phyloP scores from a whole-genome alignment of 1,140 invertebrate genomes.

The Nephila pilipes region DNA sequence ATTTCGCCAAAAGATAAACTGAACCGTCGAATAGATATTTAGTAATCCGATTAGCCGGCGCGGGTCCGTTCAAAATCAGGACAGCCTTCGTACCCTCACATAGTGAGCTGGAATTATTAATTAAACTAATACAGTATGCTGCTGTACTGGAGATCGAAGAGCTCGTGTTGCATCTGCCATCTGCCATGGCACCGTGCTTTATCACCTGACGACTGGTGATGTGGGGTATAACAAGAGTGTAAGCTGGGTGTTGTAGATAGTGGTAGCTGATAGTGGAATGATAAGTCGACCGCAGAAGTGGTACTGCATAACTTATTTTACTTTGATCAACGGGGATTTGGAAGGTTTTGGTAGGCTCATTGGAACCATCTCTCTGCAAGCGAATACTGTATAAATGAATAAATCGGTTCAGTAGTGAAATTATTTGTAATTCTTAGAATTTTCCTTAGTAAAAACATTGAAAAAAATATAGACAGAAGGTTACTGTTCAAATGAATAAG shows the following conservation, averaged over 20 bases:
- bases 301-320: no score
- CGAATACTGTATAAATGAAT: no score
- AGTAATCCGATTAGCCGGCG: constrained; percentile 55
- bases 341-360: no score
- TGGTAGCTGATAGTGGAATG: background rate
- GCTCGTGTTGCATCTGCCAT: constrained; percentile 1
- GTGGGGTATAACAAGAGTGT: background rate
- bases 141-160: background rate
- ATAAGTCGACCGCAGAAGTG: background rate
- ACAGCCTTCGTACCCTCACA: background rate
- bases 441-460: no score
- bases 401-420: no score
- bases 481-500: no score
- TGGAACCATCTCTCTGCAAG: no score
- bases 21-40: constrained; percentile 29
- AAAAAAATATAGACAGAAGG: no score
- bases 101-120: constrained; percentile 49
- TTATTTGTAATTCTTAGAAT: no score
- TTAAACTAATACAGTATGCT: constrained; percentile 51
- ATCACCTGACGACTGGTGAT: constrained; percentile 27
- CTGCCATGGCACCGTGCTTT: constrained; percentile 32
- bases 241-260: background rate
- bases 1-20: constrained; percentile 50
- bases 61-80: background rate
- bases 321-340: no score